Evolutionary conservation across 2,888 invertebrate species (phyloP).

Genomic region (Hemaris fuciformis): DNA sequence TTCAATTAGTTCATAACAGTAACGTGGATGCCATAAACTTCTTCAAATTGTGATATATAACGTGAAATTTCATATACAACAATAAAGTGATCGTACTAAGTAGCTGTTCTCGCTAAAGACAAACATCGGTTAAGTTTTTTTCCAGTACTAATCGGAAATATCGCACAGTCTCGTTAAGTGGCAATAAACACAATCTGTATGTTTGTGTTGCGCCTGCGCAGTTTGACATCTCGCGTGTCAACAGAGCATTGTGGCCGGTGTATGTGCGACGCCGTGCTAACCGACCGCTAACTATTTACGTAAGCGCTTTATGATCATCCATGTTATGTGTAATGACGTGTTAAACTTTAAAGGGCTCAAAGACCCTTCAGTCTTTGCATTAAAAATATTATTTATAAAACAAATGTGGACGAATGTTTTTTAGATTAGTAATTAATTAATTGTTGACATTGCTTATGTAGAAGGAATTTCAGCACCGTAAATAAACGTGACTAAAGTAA

Average conservation of each 20-base stretch:
- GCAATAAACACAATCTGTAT: constrained; percentile 79
- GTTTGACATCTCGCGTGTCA: constrained; percentile 63
- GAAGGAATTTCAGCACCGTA: no score
- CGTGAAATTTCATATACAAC: constrained; percentile 7
- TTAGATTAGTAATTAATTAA: no score
- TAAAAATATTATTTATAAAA: neutral
- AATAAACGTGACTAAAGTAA: no score
- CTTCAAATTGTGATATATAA: neutral
- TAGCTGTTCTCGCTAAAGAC: constrained; percentile 71
- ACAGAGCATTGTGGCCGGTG: constrained; percentile 60
- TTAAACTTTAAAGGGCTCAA: constrained; percentile 7
- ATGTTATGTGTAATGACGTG: constrained; percentile 25
- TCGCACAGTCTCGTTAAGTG: constrained; percentile 75
- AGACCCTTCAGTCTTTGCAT: neutral
- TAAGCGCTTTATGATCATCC: constrained; percentile 48
- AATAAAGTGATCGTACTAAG: constrained; percentile 52
- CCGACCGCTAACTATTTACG: constrained; percentile 67
- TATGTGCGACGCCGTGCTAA: constrained; percentile 62
- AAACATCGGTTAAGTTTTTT: constrained; percentile 67
- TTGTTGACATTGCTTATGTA: no score
- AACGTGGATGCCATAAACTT: neutral
- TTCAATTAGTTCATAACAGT: neutral
- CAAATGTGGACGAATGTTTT: no score
- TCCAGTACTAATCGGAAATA: constrained; percentile 77
- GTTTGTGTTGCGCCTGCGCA: constrained; percentile 71